These are phyloP conservation scores for Linyphia triangularis DNA, from an alignment of 2,888 invertebrate species.

Conservation along the genomic window DNA sequence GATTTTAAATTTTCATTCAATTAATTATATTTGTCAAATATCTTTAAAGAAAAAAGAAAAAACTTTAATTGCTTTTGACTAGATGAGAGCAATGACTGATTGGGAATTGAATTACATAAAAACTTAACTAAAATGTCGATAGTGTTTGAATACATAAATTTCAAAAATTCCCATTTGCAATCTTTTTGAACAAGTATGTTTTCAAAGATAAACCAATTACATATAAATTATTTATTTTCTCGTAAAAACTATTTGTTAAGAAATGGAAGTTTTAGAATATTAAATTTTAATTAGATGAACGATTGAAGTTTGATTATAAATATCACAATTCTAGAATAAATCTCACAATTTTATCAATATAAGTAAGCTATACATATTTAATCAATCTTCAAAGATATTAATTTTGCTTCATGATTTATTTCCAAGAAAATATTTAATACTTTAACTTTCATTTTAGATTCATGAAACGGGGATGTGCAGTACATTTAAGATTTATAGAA, in stretches of 20 bases:
- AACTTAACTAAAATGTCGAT: too few relatives aligned
- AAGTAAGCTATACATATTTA: not conserved
- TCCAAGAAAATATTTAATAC: constrained; percentile 11
- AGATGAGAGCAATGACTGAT: too few relatives aligned
- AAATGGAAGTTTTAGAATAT: not conserved
- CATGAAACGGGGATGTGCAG: constrained; percentile 19
- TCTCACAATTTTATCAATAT: not conserved
- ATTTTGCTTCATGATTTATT: not conserved
- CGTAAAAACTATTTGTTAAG: not conserved
- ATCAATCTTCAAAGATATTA: not conserved
- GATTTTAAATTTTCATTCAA: too few relatives aligned
- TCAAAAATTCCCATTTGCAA: too few relatives aligned
- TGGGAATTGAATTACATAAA: too few relatives aligned
- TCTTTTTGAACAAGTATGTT: too few relatives aligned
- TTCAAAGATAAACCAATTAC: not conserved
- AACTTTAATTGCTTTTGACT: too few relatives aligned
- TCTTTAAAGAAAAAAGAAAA: too few relatives aligned
- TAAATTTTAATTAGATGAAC: not conserved
- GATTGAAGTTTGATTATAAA: not conserved
- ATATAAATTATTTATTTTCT: not conserved
- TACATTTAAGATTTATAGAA: constrained; percentile 34
- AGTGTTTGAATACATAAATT: too few relatives aligned
- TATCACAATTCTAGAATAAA: not conserved
- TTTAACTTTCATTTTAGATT: constrained; percentile 22
- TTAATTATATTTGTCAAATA: too few relatives aligned